A percentile compares a stretch with the other conserved stretches of the same genome.
Evolutionary conservation across 2,113 vertebrate genomes (phyloP).

Genomic region (Bambusicola thoracicus): DNA sequence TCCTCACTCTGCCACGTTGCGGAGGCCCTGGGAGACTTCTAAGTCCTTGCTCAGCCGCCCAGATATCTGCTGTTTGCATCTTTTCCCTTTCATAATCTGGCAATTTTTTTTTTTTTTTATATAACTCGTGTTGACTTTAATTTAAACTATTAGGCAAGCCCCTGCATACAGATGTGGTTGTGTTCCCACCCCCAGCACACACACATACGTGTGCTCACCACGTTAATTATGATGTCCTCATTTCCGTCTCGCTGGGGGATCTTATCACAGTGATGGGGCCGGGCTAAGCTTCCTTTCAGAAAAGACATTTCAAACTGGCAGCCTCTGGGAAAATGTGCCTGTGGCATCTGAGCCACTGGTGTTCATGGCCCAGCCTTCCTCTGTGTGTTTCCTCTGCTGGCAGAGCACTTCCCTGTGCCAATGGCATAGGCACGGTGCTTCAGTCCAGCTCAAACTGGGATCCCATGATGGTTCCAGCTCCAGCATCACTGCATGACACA

Average conservation of each 20-base stretch:
- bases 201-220: accelerated
- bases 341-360: background rate
- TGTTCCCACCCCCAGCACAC: background rate
- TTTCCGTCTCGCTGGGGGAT: constrained; percentile 48
- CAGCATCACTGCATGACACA: background rate
- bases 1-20: background rate
- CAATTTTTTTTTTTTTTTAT: background rate
- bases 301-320: background rate
- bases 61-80: constrained; percentile 57
- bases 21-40: background rate
- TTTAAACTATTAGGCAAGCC: constrained; percentile 44
- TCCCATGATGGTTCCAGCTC: background rate
- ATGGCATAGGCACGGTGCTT: accelerated
- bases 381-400: accelerated
- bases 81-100: constrained; percentile 45
- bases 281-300: background rate
- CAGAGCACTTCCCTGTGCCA: background rate
- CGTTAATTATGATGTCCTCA: constrained; percentile 68
- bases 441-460: background rate
- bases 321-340: background rate
- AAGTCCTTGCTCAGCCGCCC: constrained; percentile 3
- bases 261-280: constrained; percentile 3
- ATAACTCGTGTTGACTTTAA: constrained; percentile 62
- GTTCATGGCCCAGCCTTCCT: background rate
- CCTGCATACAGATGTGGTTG: constrained; percentile 45